Percentiles rank a stretch among this genome's conserved stretches.
Evolutionary conservation across 53 echinoderm and acorn worm genomes (phyloP).

Genomic region (Actinopyga echinites): DNA sequence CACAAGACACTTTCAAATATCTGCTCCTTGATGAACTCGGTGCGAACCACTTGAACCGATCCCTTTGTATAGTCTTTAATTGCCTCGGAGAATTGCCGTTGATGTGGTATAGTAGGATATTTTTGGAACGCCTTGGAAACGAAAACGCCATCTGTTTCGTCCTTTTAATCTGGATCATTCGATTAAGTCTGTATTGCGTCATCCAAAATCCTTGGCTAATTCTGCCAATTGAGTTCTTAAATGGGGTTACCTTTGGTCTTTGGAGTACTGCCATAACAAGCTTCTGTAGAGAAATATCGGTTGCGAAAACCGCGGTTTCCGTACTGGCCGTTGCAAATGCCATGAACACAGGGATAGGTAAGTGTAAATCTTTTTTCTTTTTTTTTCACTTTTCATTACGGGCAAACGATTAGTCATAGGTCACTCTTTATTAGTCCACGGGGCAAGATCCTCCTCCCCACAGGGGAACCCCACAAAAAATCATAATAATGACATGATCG

Average conservation of each 20-base stretch:
- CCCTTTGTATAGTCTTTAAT: background rate
- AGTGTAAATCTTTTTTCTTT: background rate
- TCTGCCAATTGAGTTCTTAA: background rate
- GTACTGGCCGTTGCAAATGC: background rate
- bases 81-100: background rate
- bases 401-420: too few relatives aligned
- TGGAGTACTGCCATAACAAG: background rate
- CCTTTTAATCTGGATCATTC: background rate
- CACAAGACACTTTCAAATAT: slow-evolving; percentile 2
- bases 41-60: slow-evolving; percentile 1
- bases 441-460: too few relatives aligned
- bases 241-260: background rate
- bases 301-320: background rate
- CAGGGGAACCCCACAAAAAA: too few relatives aligned
- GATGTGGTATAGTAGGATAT: background rate
- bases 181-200: background rate
- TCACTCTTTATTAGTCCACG: too few relatives aligned
- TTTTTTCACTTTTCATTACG: too few relatives aligned
- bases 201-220: background rate
- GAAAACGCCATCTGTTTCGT: background rate
- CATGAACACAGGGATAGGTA: slow-evolving; percentile 9
- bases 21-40: slow-evolving; percentile 4
- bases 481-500: too few relatives aligned
- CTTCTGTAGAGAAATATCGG: background rate
- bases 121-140: background rate